These are phyloP conservation scores for Drosophila yooni DNA, from an alignment of 2,888 invertebrate genomes.

Conservation along the genomic window DNA sequence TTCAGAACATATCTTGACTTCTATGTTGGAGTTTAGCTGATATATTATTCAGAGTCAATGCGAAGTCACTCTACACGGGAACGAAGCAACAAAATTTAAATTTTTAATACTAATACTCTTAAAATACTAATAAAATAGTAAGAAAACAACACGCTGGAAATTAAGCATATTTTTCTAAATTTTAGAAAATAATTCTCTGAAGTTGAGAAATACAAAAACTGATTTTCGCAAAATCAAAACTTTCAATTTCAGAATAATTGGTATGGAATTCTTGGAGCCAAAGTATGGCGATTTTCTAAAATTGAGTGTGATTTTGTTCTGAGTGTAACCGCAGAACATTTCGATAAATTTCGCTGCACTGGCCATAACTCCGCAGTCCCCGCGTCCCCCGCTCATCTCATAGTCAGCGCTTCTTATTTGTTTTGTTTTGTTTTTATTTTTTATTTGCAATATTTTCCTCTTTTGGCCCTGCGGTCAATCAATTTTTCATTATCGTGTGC, in stretches of 20 bases:
- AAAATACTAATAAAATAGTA: too few relatives aligned
- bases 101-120: not conserved
- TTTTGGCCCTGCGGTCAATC: conserved; percentile 68
- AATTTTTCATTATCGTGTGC: conserved; percentile 73
- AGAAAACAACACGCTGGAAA: not conserved
- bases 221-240: not conserved
- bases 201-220: not conserved
- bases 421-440: not conserved
- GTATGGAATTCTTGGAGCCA: not conserved
- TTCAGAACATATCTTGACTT: not conserved
- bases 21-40: not conserved
- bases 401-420: conserved; percentile 1
- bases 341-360: not conserved
- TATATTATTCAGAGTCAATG: not conserved
- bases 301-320: fast-evolving
- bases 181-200: too few relatives aligned
- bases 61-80: not conserved
- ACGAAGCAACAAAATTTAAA: too few relatives aligned
- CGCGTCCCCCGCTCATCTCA: not conserved
- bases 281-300: not conserved
- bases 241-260: not conserved
- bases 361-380: not conserved
- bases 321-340: not conserved
- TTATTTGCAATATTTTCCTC: conserved; percentile 50
- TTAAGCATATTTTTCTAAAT: not conserved